Conservation (phyloP, 2,113 vertebrate genomes). For the Camelus dromedarius region DNA sequence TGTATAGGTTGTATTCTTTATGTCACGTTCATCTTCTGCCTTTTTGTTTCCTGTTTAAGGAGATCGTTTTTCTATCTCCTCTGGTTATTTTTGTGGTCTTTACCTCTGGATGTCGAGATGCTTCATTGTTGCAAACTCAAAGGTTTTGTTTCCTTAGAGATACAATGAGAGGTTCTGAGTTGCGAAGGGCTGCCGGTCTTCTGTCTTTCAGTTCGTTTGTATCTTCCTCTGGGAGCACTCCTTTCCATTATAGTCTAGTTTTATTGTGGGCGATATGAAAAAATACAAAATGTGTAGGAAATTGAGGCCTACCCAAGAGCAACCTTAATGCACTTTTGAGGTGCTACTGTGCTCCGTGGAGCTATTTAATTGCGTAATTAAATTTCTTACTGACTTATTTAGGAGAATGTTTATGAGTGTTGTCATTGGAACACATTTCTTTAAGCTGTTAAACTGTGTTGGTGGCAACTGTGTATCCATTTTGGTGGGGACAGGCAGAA, state of each 20-base stretch:
- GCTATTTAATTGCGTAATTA: background rate
- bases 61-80: background rate
- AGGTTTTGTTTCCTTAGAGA: too few species aligned
- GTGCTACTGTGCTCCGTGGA: fast-evolving
- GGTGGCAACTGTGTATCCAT: background rate
- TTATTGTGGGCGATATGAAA: background rate
- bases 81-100: background rate
- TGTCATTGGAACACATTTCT: background rate
- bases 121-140: background rate
- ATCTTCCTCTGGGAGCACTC: background rate
- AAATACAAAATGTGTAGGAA: background rate
- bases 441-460: background rate
- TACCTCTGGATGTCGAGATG: fast-evolving
- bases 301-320: background rate
- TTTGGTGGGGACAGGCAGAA: background rate
- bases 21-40: background rate
- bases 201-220: too few species aligned
- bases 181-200: background rate
- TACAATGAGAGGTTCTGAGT: fast-evolving
- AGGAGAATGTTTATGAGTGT: background rate
- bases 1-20: fast-evolving
- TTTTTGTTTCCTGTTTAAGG: background rate
- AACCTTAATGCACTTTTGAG: background rate
- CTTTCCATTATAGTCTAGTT: background rate
- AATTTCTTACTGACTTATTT: background rate